Evolutionary conservation across 1,140 invertebrate species (phyloP).

Genomic region (Lordiphosa mommai): DNA sequence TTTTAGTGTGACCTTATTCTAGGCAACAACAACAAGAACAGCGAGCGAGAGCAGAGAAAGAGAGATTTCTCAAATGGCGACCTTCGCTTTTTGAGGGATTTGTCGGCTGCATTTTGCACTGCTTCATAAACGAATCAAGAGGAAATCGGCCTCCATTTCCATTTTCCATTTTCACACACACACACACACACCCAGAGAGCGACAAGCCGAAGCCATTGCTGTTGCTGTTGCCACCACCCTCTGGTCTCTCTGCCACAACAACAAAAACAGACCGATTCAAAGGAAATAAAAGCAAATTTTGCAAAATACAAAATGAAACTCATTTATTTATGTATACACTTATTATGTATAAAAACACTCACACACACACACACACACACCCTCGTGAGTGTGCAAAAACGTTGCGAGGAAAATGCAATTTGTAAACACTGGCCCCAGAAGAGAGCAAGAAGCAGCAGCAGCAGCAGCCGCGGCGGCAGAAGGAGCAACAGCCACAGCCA

Average conservation of each 20-base stretch:
- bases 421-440: slow-evolving; percentile 33
- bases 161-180: slow-evolving; percentile 6
- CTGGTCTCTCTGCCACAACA: slow-evolving; percentile 2
- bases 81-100: slow-evolving; percentile 19
- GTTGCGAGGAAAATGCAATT: slow-evolving; percentile 13
- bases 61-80: slow-evolving; percentile 2
- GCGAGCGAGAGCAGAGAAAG: background rate
- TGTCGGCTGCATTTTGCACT: slow-evolving; percentile 34
- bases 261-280: slow-evolving; percentile 57
- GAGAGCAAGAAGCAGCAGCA: slow-evolving; percentile 3
- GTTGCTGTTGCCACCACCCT: slow-evolving; percentile 42
- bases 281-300: slow-evolving; percentile 72
- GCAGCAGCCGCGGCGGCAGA: slow-evolving; percentile 10
- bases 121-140: slow-evolving; percentile 23
- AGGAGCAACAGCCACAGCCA: slow-evolving; percentile 1
- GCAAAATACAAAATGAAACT: slow-evolving; percentile 60
- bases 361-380: slow-evolving; percentile 6
- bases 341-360: slow-evolving; percentile 26
- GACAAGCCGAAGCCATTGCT: slow-evolving; percentile 16
- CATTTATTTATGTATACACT: slow-evolving; percentile 27
- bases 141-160: slow-evolving; percentile 38
- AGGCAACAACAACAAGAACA: background rate
- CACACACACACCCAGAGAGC: slow-evolving; percentile 6
- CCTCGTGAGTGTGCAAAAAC: slow-evolving; percentile 31
- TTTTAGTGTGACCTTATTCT: slow-evolving; percentile 42